Conservation (phyloP, 2,113 vertebrate genomes). For the Cyprinus carpio region DNA sequence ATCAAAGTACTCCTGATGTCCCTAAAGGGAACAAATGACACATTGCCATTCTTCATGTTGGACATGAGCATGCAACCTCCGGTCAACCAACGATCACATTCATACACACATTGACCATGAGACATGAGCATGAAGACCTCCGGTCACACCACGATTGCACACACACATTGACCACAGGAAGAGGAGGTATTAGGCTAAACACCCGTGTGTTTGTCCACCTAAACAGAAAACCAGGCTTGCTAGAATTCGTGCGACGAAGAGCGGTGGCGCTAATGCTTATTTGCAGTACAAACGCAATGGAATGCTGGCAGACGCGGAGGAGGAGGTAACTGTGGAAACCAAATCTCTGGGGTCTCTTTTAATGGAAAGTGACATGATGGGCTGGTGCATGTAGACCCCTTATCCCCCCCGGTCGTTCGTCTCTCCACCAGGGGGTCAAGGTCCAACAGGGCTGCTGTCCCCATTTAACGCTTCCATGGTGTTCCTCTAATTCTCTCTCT, state of each 20-base stretch:
- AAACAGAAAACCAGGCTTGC: constrained; percentile 95
- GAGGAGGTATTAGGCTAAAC: constrained; percentile 64
- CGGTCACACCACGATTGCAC: neutral
- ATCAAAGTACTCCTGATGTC: neutral
- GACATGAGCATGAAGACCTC: neutral
- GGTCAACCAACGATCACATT: neutral
- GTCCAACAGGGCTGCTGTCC: constrained; percentile 45
- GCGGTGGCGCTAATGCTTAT: constrained; percentile 91
- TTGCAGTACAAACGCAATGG: constrained; percentile 98
- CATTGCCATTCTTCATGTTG: neutral
- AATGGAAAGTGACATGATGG: constrained; percentile 59
- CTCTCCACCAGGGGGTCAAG: constrained; percentile 33
- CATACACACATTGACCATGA: neutral
- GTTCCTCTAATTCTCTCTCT: constrained; percentile 31
- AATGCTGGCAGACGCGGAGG: constrained; percentile 85
- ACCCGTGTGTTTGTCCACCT: constrained; percentile 76
- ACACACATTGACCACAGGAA: neutral
- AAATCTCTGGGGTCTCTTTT: constrained; percentile 51
- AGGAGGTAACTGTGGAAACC: constrained; percentile 83
- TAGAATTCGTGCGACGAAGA: constrained; percentile 93
- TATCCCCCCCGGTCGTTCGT: constrained; percentile 35
- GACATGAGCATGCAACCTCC: neutral
- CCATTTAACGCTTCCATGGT: constrained; percentile 45
- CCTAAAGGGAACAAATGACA: neutral
- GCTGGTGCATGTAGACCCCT: constrained; percentile 59